Conservation (phyloP, 2,113 vertebrate genomes). For the Bufo bufo region DNA sequence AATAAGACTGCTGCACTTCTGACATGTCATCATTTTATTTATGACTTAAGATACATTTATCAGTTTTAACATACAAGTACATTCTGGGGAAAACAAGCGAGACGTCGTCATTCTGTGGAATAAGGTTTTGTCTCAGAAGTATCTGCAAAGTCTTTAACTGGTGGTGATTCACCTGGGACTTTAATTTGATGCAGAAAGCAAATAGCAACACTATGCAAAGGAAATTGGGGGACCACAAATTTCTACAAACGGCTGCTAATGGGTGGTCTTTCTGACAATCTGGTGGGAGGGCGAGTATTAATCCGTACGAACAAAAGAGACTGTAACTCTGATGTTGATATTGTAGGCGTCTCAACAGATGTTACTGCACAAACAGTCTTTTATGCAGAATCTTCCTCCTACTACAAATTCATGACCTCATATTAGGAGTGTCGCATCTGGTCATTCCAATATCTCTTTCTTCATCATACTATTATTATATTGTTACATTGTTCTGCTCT, state of each 20-base stretch:
- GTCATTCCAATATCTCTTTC: neutral
- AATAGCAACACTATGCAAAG: too few relatives aligned
- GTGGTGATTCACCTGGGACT: neutral
- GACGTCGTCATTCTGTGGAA: neutral
- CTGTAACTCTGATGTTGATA: neutral
- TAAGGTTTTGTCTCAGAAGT: slow-evolving; percentile 4
- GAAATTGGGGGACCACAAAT: neutral
- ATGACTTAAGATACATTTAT: slow-evolving; percentile 13
- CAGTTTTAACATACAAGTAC: neutral
- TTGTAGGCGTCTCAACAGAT: neutral
- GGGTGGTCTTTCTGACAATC: neutral
- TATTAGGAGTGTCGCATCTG: too few relatives aligned
- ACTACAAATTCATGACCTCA: neutral
- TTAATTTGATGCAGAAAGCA: neutral
- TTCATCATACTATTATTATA: neutral
- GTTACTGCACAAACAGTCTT: neutral
- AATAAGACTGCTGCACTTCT: slow-evolving; percentile 23
- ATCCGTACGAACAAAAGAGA: neutral
- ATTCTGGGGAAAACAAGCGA: slow-evolving; percentile 2
- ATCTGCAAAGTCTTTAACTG: neutral
- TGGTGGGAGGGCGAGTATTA: neutral
- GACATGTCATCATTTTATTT: slow-evolving; percentile 19
- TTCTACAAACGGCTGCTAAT: neutral
- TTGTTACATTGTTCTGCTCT: neutral
- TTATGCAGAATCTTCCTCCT: neutral